phyloP scores from a whole-genome alignment of 1,140 invertebrate species.

The Sweltsa coloradensis region DNA sequence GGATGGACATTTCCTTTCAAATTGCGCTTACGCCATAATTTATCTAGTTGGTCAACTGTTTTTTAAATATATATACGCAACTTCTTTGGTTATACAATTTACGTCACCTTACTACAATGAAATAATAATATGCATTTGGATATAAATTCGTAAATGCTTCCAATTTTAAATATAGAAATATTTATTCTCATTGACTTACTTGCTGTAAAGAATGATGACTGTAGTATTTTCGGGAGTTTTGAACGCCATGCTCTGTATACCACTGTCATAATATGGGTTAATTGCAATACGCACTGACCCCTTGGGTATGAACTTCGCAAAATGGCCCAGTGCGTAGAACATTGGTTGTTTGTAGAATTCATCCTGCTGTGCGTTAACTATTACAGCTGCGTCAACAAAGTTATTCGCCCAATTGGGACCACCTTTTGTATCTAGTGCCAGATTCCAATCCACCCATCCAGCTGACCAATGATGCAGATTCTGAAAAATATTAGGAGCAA shows the following conservation, averaged over 20 bases:
- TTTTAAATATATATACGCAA: too few species aligned
- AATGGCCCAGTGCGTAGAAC: conserved; percentile 78
- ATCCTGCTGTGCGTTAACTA: conserved; percentile 47
- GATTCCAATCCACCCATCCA: conserved; percentile 87
- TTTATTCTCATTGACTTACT: too few species aligned
- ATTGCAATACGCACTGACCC: conserved; percentile 38
- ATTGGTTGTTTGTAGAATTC: conserved; percentile 85
- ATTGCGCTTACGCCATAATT: too few species aligned
- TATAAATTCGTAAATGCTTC: too few species aligned
- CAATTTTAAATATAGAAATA: too few species aligned
- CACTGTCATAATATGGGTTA: neutral
- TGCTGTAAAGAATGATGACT: neutral
- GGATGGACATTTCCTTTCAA: too few species aligned
- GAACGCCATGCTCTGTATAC: neutral
- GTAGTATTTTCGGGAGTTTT: neutral
- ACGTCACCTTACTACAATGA: too few species aligned
- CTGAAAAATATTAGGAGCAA: too few species aligned
- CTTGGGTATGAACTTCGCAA: conserved; percentile 64
- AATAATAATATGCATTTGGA: too few species aligned
- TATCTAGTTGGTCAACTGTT: too few species aligned
- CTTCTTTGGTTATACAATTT: too few species aligned
- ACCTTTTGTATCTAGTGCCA: conserved; percentile 61
- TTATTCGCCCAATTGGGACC: conserved; percentile 73
- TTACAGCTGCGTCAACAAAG: conserved; percentile 62
- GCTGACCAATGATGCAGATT: conserved; percentile 41